A percentile compares a stretch with the other conserved stretches of the same genome.
Conservation (phyloP, 2,888 invertebrate species). For the Epirrhoe tristata region DNA sequence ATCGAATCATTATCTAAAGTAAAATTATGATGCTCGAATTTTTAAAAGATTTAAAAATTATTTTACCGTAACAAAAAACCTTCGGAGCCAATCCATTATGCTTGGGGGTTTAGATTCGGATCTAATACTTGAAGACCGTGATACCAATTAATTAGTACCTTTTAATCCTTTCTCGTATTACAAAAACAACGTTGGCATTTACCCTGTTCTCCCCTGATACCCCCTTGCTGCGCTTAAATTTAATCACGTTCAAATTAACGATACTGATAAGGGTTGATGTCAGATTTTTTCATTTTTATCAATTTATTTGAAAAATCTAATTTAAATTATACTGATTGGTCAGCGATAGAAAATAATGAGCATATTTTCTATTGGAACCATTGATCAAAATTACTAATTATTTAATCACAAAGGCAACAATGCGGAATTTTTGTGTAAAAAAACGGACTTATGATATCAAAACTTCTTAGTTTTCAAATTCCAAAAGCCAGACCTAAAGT, state of each 20-base stretch:
- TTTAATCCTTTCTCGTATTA: slow-evolving; percentile 51
- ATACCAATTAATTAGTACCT: slow-evolving; percentile 51
- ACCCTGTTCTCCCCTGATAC: slow-evolving; percentile 14
- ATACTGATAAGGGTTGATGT: slow-evolving; percentile 33
- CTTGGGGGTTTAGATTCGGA: slow-evolving; percentile 31
- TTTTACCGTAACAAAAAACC: slow-evolving; percentile 31
- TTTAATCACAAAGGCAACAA: no score
- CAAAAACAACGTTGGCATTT: slow-evolving; percentile 46
- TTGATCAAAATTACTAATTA: no score
- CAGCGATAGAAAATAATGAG: no score
- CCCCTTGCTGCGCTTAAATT: slow-evolving; percentile 42
- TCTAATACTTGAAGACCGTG: slow-evolving; percentile 36
- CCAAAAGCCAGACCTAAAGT: background rate
- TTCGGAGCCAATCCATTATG: slow-evolving; percentile 31
- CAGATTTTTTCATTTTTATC: slow-evolving; percentile 10
- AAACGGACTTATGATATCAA: background rate
- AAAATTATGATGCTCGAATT: background rate
- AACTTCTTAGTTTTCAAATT: slow-evolving; percentile 2
- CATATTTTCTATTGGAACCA: no score
- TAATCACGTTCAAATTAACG: slow-evolving; percentile 37
- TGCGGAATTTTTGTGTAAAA: background rate
- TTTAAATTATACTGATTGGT: background rate
- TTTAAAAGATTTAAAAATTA: slow-evolving; percentile 15
- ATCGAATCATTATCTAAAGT: no score
- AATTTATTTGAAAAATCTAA: slow-evolving; percentile 11